These are phyloP conservation scores for Ceratina japonica DNA, from an alignment of 1,140 invertebrate species.

Conservation along the genomic window DNA sequence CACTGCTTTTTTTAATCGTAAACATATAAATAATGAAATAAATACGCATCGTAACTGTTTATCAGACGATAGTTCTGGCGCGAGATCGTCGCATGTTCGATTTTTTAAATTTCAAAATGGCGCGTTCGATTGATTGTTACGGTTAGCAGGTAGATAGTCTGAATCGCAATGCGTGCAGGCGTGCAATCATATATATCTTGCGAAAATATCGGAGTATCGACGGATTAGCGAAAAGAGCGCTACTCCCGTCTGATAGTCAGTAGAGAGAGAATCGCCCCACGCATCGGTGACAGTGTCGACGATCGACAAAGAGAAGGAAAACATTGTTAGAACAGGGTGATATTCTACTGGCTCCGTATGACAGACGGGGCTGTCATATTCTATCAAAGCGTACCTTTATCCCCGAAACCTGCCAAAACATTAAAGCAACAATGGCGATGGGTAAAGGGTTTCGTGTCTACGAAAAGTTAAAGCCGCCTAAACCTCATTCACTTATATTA, in stretches of 20 bases:
- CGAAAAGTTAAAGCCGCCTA: slow-evolving; percentile 91
- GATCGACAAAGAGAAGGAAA: slow-evolving; percentile 16
- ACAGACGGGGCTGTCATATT: slow-evolving; percentile 45
- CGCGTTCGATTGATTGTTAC: slow-evolving; percentile 45
- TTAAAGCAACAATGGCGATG: slow-evolving; percentile 87
- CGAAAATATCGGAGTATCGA: slow-evolving; percentile 45
- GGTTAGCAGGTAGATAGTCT: slow-evolving; percentile 14
- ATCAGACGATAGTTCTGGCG: neutral
- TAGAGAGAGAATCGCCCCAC: slow-evolving; percentile 1
- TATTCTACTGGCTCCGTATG: slow-evolving; percentile 22
- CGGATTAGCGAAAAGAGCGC: slow-evolving; percentile 35
- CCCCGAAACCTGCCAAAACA: slow-evolving; percentile 26
- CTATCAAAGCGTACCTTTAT: slow-evolving; percentile 19
- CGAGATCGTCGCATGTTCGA: slow-evolving; percentile 5
- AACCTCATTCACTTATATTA: slow-evolving; percentile 93
- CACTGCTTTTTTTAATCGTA: neutral
- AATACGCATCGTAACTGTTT: neutral
- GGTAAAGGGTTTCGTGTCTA: slow-evolving; percentile 94
- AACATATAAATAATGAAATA: neutral
- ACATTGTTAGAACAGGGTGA: slow-evolving; percentile 15
- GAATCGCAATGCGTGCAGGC: slow-evolving; percentile 8
- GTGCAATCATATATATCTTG: slow-evolving; percentile 35
- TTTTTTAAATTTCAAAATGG: slow-evolving; percentile 46
- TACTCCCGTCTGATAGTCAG: slow-evolving; percentile 5
- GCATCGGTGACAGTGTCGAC: neutral